Conservation (phyloP, 2,797 vertebrate species). For the Acomys russatus region DNA sequence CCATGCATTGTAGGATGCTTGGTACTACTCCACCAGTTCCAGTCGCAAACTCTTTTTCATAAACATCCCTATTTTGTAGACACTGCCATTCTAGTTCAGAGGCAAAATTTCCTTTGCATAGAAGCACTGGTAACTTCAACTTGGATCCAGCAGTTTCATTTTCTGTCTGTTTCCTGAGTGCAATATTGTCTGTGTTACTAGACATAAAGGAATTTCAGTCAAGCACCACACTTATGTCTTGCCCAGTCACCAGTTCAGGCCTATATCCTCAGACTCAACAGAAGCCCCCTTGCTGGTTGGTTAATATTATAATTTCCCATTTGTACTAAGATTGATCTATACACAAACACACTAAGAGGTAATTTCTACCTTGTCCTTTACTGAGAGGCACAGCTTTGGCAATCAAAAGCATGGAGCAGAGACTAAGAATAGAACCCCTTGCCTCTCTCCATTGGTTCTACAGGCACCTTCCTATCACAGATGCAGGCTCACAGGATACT, state of each 20-base stretch:
- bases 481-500: neutral
- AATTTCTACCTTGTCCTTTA: slow-evolving; percentile 56
- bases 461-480: neutral
- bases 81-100: neutral
- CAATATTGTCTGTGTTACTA: neutral
- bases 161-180: neutral
- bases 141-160: neutral
- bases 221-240: neutral
- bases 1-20: neutral
- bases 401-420: neutral
- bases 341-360: slow-evolving; percentile 72
- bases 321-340: slow-evolving; percentile 67
- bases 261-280: neutral
- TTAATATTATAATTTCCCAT: slow-evolving; percentile 79
- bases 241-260: too few species aligned
- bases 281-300: slow-evolving; percentile 54
- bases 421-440: neutral
- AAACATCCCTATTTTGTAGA: slow-evolving; percentile 7
- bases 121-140: slow-evolving; percentile 5
- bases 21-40: slow-evolving; percentile 4
- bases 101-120: neutral
- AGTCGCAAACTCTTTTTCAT: neutral
- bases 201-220: neutral
- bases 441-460: neutral
- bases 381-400: neutral